Base-by-base conservation (phyloP, 2,888 invertebrate genomes). In the Drosophila kambysellisi region DNA sequence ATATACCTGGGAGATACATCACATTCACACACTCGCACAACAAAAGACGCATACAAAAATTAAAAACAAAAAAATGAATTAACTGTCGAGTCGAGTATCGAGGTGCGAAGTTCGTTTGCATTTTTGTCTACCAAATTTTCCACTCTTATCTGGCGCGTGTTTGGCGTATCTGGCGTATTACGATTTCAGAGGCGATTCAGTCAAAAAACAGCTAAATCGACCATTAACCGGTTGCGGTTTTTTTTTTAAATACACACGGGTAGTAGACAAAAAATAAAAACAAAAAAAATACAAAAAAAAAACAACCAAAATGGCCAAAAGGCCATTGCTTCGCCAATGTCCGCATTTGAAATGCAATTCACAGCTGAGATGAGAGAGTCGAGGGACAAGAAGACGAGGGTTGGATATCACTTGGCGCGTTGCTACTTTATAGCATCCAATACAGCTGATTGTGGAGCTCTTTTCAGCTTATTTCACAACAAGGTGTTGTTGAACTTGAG, bases 171-270 rank as follows among this genome's bases (percentile, higher is more conserved):
- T n/a, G 6, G 15, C 17, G 17, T 37, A 37, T 17, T 17, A 48
- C 35, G 69, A 41, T 43, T 29, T 48, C 17, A 32, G 69, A 5
- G 35, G 50, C 52, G 52, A 76, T 60, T 65, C 74, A 81, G 84
- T 83, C 74, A 88, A 86, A 83, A 79, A 84, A 83, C 87, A 75
- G 70, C 77, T 86, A 79, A 83, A 80, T 67, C 79, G 82, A 74
- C 62, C 88, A 74, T 86, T 73, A 88, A 83, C 87, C 87, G 87
- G 81, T 83, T 74, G 60, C 59, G 41, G 46, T 72, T 58, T 70
- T 39, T 39, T 66, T 46, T 46, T 57, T 7, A 61, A 62, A 74
- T 66, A 58, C 30, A 11, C 20, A 3, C 12, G 5, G n/a, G 29
- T 29, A 41, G 25, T 25, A 32, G 3, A 51, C 41, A 30, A 20